Conservation (phyloP, 2,113 vertebrate species). For the Helogale parvula region DNA sequence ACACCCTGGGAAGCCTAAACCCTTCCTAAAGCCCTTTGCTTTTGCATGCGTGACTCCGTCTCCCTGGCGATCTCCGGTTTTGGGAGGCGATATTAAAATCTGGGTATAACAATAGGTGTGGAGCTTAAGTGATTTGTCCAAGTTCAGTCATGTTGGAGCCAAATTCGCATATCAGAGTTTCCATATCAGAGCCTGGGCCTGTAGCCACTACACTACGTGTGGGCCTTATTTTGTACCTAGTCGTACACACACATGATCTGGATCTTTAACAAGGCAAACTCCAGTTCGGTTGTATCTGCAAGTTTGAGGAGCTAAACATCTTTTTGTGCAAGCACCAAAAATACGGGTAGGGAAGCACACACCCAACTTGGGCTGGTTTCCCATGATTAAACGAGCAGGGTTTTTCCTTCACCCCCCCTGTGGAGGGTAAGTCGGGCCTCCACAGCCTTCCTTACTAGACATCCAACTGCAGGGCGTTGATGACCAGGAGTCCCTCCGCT, state of each 20-base stretch:
- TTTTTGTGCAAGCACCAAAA: neutral
- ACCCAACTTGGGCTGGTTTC: neutral
- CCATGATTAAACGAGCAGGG: neutral
- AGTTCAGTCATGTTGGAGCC: neutral
- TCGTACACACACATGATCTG: neutral
- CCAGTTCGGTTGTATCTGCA: neutral
- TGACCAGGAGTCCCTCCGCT: accelerated
- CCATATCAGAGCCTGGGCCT: neutral
- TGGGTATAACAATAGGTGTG: neutral
- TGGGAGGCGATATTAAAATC: too few species aligned
- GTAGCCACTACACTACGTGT: neutral
- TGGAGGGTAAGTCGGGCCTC: neutral
- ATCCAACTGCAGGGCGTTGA: too few species aligned
- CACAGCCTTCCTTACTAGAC: neutral
- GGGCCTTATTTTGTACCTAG: neutral
- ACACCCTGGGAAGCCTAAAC: too few species aligned
- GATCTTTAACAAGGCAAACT: neutral
- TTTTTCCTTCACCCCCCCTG: neutral
- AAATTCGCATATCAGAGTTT: neutral
- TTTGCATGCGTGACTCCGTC: too few species aligned
- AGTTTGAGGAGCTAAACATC: neutral
- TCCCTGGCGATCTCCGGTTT: too few species aligned
- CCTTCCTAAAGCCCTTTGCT: too few species aligned
- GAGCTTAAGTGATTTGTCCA: neutral
- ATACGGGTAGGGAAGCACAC: neutral